phyloP scores from a whole-genome alignment of 2,797 vertebrate species.

The Ispidina picta region DNA sequence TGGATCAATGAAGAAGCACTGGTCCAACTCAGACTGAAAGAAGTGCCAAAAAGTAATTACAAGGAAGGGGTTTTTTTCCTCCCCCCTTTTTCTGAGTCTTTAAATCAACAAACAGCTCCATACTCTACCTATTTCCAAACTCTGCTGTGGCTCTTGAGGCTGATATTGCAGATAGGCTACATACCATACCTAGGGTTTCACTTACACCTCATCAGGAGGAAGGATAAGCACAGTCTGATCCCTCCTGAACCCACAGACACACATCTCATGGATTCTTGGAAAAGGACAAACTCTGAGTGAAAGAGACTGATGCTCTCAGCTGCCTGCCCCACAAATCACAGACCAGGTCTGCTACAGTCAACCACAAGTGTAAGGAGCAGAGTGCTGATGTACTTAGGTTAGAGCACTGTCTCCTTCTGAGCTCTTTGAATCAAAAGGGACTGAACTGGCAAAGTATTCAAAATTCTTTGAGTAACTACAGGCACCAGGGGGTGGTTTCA shows the following conservation, averaged over 20 bases:
- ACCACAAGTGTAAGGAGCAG: neutral
- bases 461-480: neutral
- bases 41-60: conserved; percentile 1
- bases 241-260: neutral
- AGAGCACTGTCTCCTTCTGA: neutral
- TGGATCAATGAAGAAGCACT: conserved; percentile 38
- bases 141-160: neutral
- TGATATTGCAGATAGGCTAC: neutral
- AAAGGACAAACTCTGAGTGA: neutral
- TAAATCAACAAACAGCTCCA: neutral
- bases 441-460: neutral
- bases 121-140: neutral
- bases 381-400: neutral
- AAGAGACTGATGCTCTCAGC: neutral
- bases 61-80: neutral
- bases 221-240: neutral
- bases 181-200: neutral
- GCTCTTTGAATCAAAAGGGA: neutral
- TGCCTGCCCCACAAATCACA: neutral
- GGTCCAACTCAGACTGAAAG: neutral
- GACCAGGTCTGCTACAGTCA: neutral
- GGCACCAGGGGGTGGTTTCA: neutral
- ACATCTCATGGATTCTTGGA: neutral
- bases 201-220: neutral
- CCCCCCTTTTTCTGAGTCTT: neutral